Conservation (phyloP, 2,888 invertebrate genomes). For the Aleiodes alternator region DNA sequence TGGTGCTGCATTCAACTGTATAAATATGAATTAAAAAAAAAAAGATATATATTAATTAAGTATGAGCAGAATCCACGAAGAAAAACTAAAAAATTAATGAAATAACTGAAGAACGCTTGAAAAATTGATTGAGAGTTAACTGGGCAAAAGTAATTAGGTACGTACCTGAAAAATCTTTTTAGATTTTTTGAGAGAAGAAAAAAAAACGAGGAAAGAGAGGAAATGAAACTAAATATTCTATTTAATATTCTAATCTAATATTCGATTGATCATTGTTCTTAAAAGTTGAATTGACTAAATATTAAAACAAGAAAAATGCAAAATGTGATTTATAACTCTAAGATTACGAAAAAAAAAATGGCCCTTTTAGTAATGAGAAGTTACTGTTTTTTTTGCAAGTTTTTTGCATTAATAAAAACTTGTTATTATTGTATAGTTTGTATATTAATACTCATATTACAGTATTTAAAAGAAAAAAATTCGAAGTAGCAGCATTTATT, state of each 20-base stretch:
- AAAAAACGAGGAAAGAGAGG: background rate
- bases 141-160: conserved; percentile 25
- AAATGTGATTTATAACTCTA: conserved; percentile 32
- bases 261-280: conserved; percentile 29
- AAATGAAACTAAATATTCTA: conserved; percentile 13
- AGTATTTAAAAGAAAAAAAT: conserved; percentile 18
- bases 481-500: conserved; percentile 14
- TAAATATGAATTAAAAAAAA: conserved; percentile 37
- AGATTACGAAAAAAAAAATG: conserved; percentile 19
- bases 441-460: conserved; percentile 36
- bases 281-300: conserved; percentile 31
- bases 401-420: conserved; percentile 25
- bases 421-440: conserved; percentile 35
- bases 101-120: conserved; percentile 19
- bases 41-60: conserved; percentile 2
- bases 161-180: conserved; percentile 30
- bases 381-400: conserved; percentile 25
- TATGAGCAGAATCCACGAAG: background rate
- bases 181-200: background rate
- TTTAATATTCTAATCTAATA: conserved; percentile 25
- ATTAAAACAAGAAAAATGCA: conserved; percentile 22
- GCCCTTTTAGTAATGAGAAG: background rate
- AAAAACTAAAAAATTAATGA: background rate
- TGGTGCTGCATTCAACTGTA: conserved; percentile 61
- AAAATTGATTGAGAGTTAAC: conserved; percentile 11